Percentiles rank a stretch among this genome's conserved stretches.
phyloP scores from a whole-genome alignment of 1,140 invertebrate genomes.

The Dolichoris vasculosae region DNA sequence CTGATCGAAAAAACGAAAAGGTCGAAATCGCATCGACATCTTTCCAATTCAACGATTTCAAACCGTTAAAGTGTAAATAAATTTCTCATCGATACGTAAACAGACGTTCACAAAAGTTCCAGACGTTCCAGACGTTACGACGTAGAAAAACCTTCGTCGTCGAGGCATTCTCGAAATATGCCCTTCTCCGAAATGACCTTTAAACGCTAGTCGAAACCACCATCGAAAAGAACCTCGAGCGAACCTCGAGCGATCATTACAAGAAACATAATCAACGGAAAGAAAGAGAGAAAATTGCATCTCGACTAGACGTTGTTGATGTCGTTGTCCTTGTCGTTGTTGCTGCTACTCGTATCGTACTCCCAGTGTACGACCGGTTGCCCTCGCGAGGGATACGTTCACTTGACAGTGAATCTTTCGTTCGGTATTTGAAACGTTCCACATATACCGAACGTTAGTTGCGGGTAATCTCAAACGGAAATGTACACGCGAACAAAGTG shows the following conservation, averaged over 20 bases:
- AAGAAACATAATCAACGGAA: not conserved
- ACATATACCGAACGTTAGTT: not conserved
- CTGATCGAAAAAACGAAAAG: too few relatives aligned
- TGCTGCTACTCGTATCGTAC: too few relatives aligned
- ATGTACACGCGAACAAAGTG: not conserved
- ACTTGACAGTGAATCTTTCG: constrained; percentile 16
- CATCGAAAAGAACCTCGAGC: not conserved
- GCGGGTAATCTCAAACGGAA: not conserved
- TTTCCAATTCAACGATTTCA: too few relatives aligned
- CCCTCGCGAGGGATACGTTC: not conserved
- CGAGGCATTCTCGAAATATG: too few relatives aligned
- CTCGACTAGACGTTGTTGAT: not conserved
- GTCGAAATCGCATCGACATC: too few relatives aligned
- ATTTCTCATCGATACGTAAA: too few relatives aligned
- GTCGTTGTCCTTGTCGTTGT: too few relatives aligned
- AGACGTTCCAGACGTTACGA: too few relatives aligned
- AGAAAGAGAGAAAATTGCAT: not conserved
- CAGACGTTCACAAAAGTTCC: too few relatives aligned
- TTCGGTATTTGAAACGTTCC: not conserved
- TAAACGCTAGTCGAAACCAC: not conserved
- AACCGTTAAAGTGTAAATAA: too few relatives aligned
- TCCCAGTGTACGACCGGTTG: not conserved
- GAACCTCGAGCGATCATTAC: not conserved
- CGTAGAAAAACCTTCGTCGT: too few relatives aligned
- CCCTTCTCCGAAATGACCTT: not conserved